Evolutionary conservation across 35 echinoderm and acorn worm genomes (phyloP), one percentile per base, ranked within the genome.

Genomic region (Nesometra sesokonis): DNA sequence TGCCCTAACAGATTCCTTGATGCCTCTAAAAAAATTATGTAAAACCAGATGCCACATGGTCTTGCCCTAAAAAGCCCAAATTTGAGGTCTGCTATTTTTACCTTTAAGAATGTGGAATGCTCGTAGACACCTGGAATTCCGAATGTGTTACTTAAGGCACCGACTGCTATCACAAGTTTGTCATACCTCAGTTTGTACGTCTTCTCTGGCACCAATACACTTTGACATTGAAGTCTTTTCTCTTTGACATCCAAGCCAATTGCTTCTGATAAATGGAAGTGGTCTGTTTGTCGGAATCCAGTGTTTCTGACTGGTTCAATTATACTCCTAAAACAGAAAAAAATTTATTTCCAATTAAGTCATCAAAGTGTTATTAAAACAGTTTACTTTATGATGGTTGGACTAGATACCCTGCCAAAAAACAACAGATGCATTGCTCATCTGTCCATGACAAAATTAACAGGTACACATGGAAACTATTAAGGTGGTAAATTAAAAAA

Each of bases 291-390:
- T 31, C 94, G 46, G 40, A 97, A 97, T 21, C 91, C 95, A 79
- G 87, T 85, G 57, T 97, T 97, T 78, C 91, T 84, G 11, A 97
- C 87, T 37, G 95, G 95, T 82, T 97, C 94, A 80, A 97, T 97
- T 57, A 97, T 97, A 82, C 94, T 97, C 84, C 94, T 97, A n/a
- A 29, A 85, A 77, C 38, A 35, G n/a, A 27, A 31, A 88, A 13
- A 46, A n/a, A n/a, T n/a, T n/a, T n/a, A n/a, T n/a, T n/a, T n/a
- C n/a, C n/a, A n/a, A n/a, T n/a, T n/a, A n/a, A n/a, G n/a, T n/a
- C n/a, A n/a, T n/a, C n/a, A n/a, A n/a, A n/a, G n/a, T n/a, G n/a
- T n/a, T n/a, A n/a, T n/a, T n/a, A n/a, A n/a, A n/a, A n/a, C n/a
- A n/a, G n/a, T n/a, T n/a, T n/a, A n/a, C n/a, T n/a, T n/a, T n/a